Percentiles rank a stretch among this genome's conserved stretches.
phyloP scores from a whole-genome alignment of 2,888 invertebrate genomes.

The Eledone cirrhosa region DNA sequence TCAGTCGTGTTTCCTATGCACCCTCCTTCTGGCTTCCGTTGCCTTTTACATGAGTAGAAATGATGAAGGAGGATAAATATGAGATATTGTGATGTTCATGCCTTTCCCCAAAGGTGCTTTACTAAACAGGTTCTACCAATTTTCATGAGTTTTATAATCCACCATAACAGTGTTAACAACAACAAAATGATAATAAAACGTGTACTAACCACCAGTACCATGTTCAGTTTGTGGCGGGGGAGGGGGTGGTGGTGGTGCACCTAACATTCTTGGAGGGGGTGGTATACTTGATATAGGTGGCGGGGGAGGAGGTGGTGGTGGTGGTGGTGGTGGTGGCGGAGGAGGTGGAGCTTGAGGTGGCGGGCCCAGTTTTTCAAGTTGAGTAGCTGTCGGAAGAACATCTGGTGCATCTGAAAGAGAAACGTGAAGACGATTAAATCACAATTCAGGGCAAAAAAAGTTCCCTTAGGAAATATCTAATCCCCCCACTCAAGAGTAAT shows the following conservation, averaged over 20 bases:
- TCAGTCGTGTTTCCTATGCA: too few species aligned
- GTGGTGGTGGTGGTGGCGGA: constrained; percentile 53
- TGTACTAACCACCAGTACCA: constrained; percentile 31
- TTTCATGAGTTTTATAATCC: too few species aligned
- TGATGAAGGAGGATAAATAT: too few species aligned
- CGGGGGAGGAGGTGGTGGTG: constrained; percentile 57
- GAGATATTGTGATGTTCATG: too few species aligned
- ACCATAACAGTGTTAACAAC: too few species aligned
- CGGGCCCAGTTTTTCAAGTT: constrained; percentile 22
- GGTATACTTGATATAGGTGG: constrained; percentile 63
- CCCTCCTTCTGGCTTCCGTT: too few species aligned
- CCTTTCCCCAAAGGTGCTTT: too few species aligned
- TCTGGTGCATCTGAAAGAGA: not conserved
- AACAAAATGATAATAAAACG: not conserved
- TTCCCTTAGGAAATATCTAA: too few species aligned
- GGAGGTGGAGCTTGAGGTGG: constrained; percentile 36
- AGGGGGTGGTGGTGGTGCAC: constrained; percentile 68
- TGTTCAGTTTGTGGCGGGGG: constrained; percentile 52
- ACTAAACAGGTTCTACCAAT: too few species aligned
- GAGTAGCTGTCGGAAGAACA: not conserved
- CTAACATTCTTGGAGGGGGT: constrained; percentile 69
- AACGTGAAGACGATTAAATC: not conserved
- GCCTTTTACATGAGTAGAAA: too few species aligned
- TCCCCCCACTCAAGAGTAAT: too few species aligned
- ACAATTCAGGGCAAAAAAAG: too few species aligned